A percentile compares a stretch with the other conserved stretches of the same genome.
These are phyloP conservation scores for Drosophila paranaensis DNA, from an alignment of 2,888 invertebrate species.

Conservation along the genomic window DNA sequence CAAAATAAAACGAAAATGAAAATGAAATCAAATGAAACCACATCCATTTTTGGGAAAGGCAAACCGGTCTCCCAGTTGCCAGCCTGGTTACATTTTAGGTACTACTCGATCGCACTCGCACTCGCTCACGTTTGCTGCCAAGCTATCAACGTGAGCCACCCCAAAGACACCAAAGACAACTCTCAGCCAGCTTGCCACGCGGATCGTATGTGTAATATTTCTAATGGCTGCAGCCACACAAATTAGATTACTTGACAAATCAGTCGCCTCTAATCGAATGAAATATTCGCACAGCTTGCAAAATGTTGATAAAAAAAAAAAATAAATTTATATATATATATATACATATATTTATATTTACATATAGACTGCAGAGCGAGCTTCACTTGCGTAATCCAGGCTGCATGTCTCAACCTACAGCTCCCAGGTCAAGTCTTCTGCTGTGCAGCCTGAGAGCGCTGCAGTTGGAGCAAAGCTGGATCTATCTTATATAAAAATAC, in stretches of 20 bases:
- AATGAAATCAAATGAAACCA: slow-evolving; percentile 22
- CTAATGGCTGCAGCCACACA: slow-evolving; percentile 39
- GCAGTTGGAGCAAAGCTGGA: no score
- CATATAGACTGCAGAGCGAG: background rate
- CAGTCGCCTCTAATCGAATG: slow-evolving; percentile 19
- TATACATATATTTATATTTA: no score
- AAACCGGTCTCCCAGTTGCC: slow-evolving; percentile 72
- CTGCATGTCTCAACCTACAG: background rate
- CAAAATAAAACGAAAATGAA: slow-evolving; percentile 21
- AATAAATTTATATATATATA: background rate
- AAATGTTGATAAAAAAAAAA: background rate
- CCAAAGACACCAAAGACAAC: slow-evolving; percentile 10
- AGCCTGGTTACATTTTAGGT: slow-evolving; percentile 62
- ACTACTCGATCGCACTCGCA: slow-evolving; percentile 33
- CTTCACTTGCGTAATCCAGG: background rate
- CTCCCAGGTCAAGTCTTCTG: slow-evolving; percentile 4
- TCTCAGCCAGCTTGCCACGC: slow-evolving; percentile 4
- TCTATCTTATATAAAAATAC: no score
- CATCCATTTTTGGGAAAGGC: slow-evolving; percentile 71
- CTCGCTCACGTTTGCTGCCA: slow-evolving; percentile 22
- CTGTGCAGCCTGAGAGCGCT: no score
- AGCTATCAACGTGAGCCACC: slow-evolving; percentile 34
- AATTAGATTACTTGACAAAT: slow-evolving; percentile 58
- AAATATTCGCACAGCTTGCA: slow-evolving; percentile 20
- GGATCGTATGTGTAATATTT: slow-evolving; percentile 59